Conservation (phyloP, 2,113 vertebrate species). For the Origma solitaria region DNA sequence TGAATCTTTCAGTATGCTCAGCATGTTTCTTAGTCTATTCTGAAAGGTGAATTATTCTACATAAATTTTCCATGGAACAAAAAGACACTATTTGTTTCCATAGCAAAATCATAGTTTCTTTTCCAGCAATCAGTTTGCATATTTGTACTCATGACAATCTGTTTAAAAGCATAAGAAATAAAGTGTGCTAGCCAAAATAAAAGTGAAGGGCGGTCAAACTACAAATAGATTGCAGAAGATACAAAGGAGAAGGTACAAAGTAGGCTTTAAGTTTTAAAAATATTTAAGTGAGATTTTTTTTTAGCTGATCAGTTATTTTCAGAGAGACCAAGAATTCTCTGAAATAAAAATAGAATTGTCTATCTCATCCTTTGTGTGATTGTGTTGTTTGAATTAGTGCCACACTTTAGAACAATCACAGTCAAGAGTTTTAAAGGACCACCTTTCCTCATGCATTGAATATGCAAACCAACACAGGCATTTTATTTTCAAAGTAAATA, state of each 20-base stretch:
- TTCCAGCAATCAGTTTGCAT: neutral
- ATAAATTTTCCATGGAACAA: neutral
- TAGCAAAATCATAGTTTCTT: neutral
- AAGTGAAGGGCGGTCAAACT: neutral
- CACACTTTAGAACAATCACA: neutral
- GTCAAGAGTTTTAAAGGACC: neutral
- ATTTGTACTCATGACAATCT: neutral
- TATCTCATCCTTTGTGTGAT: neutral
- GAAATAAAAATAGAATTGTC: neutral
- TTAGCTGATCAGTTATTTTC: neutral
- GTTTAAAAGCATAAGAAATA: neutral
- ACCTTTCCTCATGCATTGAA: neutral
- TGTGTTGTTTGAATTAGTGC: neutral
- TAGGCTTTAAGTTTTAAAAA: neutral
- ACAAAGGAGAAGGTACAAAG: neutral
- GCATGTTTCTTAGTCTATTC: neutral
- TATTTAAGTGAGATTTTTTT: neutral
- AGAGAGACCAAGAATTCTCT: neutral
- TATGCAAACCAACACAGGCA: neutral
- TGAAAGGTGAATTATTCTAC: neutral
- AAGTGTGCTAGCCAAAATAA: neutral
- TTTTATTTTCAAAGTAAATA: neutral
- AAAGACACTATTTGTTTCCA: neutral
- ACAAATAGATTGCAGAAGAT: neutral
- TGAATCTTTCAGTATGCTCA: neutral